Evolutionary conservation across 2,113 vertebrate species (phyloP).

Genomic region (Callospermophilus lateralis): DNA sequence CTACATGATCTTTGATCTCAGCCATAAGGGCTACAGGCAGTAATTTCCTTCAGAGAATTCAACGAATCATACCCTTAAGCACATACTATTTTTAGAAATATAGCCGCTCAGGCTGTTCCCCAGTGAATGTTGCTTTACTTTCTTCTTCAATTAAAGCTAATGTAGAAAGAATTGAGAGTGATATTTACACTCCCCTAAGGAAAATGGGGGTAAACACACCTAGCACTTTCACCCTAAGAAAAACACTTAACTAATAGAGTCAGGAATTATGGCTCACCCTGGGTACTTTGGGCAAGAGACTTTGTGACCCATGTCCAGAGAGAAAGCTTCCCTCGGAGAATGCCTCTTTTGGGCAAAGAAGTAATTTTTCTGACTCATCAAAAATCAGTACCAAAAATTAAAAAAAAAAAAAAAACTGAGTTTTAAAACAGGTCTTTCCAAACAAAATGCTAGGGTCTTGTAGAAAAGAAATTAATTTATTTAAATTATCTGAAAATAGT

Average conservation of each 20-base stretch:
- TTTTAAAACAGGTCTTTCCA: slow-evolving; percentile 37
- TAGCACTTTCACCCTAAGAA: slow-evolving; percentile 82
- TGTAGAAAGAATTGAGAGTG: slow-evolving; percentile 83
- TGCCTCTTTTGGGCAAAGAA: slow-evolving; percentile 57
- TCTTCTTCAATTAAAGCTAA: slow-evolving; percentile 81
- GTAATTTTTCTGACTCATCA: slow-evolving; percentile 57
- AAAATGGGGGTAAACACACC: slow-evolving; percentile 75
- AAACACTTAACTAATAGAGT: slow-evolving; percentile 79
- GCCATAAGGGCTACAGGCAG: neutral
- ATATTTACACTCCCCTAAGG: slow-evolving; percentile 82
- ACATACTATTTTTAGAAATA: slow-evolving; percentile 65
- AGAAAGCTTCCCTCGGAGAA: slow-evolving; percentile 68
- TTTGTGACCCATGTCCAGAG: slow-evolving; percentile 57
- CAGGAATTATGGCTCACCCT: slow-evolving; percentile 60
- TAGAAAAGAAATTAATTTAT: slow-evolving; percentile 44
- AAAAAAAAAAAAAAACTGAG: neutral
- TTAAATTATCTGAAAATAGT: slow-evolving; percentile 55
- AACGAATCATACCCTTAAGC: slow-evolving; percentile 18
- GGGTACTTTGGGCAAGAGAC: slow-evolving; percentile 46
- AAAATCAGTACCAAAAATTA: slow-evolving; percentile 61
- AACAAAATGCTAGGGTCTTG: slow-evolving; percentile 25
- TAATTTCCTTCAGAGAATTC: slow-evolving; percentile 46
- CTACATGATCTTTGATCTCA: neutral
- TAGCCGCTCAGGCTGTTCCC: slow-evolving; percentile 1
- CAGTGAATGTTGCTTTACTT: slow-evolving; percentile 67